phyloP scores from a whole-genome alignment of 1,140 invertebrate species.

The Hyles vespertilio region DNA sequence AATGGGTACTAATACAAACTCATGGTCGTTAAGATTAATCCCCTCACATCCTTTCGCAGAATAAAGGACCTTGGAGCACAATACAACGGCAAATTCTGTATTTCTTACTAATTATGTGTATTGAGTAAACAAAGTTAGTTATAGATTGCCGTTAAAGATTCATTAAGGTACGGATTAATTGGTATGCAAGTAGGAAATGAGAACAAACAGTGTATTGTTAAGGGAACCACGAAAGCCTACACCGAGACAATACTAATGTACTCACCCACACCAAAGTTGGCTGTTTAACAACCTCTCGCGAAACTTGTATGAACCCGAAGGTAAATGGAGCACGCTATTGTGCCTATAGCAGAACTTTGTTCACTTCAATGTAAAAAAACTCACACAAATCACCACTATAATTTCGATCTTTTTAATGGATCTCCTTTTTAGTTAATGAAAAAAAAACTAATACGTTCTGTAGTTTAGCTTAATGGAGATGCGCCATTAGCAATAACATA shows the following conservation, averaged over 20 bases:
- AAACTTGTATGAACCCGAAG: conserved; percentile 21
- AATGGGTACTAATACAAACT: no score
- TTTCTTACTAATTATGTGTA: no score
- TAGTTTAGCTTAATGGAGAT: no score
- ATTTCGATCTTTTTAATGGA: no score
- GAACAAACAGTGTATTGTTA: conserved; percentile 30
- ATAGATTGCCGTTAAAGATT: conserved; percentile 1
- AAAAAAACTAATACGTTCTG: no score
- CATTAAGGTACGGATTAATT: conserved; percentile 24
- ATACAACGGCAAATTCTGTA: no score
- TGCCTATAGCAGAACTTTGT: conserved; percentile 5
- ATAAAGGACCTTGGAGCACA: no score
- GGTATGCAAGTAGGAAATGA: conserved; percentile 32
- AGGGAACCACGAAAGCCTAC: conserved; percentile 16
- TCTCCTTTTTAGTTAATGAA: no score
- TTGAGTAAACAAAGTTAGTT: no score
- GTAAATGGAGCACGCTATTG: conserved; percentile 18
- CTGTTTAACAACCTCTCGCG: conserved; percentile 16
- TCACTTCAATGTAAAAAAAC: conserved; percentile 1
- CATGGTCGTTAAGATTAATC: no score
- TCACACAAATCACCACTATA: not conserved
- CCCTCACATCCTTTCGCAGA: no score
- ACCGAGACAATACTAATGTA: conserved; percentile 20
- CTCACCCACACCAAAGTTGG: conserved; percentile 20
- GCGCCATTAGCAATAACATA: no score